Conservation (phyloP, 35 echinoderm and acorn worm genomes). For the Ptychodera flava region DNA sequence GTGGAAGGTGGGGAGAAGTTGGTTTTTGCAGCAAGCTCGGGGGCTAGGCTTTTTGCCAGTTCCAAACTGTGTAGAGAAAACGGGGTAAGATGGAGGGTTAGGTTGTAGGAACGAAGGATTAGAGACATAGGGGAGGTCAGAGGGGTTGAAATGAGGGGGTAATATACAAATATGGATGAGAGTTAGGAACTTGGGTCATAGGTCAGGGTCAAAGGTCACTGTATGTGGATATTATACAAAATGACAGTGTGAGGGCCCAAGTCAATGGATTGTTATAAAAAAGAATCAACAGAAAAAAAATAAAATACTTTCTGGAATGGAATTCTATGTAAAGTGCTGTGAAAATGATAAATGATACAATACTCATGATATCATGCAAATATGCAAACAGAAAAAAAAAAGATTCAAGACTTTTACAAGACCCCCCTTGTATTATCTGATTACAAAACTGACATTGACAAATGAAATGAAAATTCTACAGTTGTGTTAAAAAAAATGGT, state of each 20-base stretch:
- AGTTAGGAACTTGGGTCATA: neutral
- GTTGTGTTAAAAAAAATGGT: too few relatives aligned
- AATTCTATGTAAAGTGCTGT: too few relatives aligned
- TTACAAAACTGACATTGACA: too few relatives aligned
- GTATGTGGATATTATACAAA: neutral
- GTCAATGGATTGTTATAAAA: neutral
- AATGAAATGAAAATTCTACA: too few relatives aligned
- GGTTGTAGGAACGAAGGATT: neutral
- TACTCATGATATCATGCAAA: too few relatives aligned
- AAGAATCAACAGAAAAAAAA: too few relatives aligned
- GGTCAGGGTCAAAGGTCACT: slow-evolving; percentile 5
- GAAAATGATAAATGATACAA: too few relatives aligned
- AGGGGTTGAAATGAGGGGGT: neutral
- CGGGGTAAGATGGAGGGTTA: slow-evolving; percentile 6
- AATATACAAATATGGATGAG: slow-evolving; percentile 7
- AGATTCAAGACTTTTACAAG: too few relatives aligned
- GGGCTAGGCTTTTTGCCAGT: neutral
- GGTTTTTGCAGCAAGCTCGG: slow-evolving; percentile 6
- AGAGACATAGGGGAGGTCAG: neutral
- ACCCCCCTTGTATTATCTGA: too few relatives aligned
- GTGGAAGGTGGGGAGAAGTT: slow-evolving; percentile 8
- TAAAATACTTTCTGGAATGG: too few relatives aligned
- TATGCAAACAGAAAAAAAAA: too few relatives aligned
- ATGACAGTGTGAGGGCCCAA: neutral
- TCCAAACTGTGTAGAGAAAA: slow-evolving; percentile 23